Base-by-base conservation (phyloP, 2,888 invertebrate genomes). In the Polydrusus cervinus region DNA sequence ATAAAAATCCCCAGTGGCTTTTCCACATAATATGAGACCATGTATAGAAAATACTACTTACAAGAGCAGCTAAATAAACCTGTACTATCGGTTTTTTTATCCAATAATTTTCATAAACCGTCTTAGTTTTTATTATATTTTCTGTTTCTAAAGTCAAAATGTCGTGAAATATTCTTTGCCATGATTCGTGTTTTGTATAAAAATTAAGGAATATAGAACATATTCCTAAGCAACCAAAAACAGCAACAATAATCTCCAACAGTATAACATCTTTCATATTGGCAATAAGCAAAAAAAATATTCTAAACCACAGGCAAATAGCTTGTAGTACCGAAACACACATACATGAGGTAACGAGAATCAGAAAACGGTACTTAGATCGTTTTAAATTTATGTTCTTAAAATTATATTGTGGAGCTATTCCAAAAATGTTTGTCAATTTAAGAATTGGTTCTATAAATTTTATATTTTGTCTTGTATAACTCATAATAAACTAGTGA, bases 401-500 rank as follows among this genome's bases (percentile, higher is more conserved):
- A 18, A 51, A 51, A 18, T 51, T 18, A 51, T 51, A 51, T 51
- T 51, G 16, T 51, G 49, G 49, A 7, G 9, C 49, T 20, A 51
- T 51, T 51, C 49, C 49, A 51, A 51, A 51, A 51, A 18, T 18
- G 18, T 18, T 18, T 9, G 18, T 2, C 9, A 51, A 16, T 20
- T 51, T 16, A 9, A 51, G 8, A 10, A 20, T 20, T 51, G 16
- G 49, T 20, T 16, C 10, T 3, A 51, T 18, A 51, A 51, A 51
- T 51, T 18, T 51, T 51, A 51, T 51, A 18, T 51, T 51, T 47
- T n/a, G n/a, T 7, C 47, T 47, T n/a, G 47, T 47, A 14, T 14
- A 47, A 7, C 47, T 47, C 47, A 47, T 47, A 2, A 14, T 14
- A 14, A 2, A n/a, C n/a, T n/a, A n/a, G n/a, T n/a, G n/a, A n/a